Percentiles rank a stretch among this genome's conserved stretches.
Evolutionary conservation across 2,113 vertebrate species (phyloP).

Genomic region (Grallaria varia): DNA sequence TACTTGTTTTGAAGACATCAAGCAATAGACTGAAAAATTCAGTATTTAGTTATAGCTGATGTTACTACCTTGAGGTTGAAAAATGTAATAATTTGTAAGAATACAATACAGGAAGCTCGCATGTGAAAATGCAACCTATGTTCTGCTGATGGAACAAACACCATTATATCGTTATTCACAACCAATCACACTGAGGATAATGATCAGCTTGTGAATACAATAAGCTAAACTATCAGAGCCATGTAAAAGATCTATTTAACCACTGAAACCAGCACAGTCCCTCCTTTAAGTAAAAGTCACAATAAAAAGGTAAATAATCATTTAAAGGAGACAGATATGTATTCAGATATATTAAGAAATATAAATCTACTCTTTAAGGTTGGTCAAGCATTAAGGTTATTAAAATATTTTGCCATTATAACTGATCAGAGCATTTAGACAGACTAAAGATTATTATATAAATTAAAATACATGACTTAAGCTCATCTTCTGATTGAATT

Average conservation of each 20-base stretch:
- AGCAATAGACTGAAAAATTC: neutral
- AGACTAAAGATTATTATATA: neutral
- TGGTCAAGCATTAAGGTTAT: neutral
- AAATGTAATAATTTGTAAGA: neutral
- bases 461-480: conserved; percentile 9
- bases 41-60: neutral
- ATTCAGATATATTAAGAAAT: neutral
- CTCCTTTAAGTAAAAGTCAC: neutral
- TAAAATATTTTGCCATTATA: conserved; percentile 32
- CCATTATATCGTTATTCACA: too few species aligned
- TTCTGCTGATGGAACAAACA: neutral
- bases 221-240: neutral
- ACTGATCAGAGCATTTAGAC: conserved; percentile 16
- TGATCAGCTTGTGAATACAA: neutral
- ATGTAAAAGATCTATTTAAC: neutral
- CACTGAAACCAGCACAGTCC: neutral
- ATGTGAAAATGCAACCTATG: neutral
- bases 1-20: neutral
- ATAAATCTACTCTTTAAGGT: neutral
- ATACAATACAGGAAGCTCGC: neutral
- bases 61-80: neutral
- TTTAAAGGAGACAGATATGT: neutral
- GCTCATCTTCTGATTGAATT: conserved; percentile 41
- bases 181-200: neutral
- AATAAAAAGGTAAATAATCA: neutral